phyloP scores from a whole-genome alignment of 2,113 vertebrate species.

The Telmatochromis brachygnathus region DNA sequence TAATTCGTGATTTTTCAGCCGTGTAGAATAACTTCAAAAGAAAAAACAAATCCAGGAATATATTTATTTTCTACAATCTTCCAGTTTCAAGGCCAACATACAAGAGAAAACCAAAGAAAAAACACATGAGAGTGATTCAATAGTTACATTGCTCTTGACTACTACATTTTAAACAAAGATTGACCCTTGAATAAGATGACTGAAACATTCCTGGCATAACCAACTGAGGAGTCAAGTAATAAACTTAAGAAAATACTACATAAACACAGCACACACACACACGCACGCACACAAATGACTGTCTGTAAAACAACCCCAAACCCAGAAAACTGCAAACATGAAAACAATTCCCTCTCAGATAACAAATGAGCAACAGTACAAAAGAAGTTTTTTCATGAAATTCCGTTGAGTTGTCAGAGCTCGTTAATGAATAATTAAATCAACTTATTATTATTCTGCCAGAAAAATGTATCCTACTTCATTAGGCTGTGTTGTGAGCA shows the following conservation, averaged over 20 bases:
- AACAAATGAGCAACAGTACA: slow-evolving; percentile 28
- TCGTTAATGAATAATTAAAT: not conserved
- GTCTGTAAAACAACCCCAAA: slow-evolving; percentile 25
- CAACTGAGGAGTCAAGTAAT: not conserved
- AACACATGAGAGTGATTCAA: not conserved
- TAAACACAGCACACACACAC: not conserved
- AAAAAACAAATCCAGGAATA: not conserved
- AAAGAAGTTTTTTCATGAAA: not conserved
- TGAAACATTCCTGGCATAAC: not conserved
- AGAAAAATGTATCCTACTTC: not conserved
- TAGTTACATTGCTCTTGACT: not conserved
- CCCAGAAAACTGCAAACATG: slow-evolving; percentile 39
- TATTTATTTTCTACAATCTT: slow-evolving; percentile 50
- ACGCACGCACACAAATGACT: not conserved
- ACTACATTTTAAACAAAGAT: not conserved
- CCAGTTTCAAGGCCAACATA: slow-evolving; percentile 11
- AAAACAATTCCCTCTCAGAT: slow-evolving; percentile 10
- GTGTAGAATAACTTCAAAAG: not conserved
- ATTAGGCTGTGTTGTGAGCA: not conserved
- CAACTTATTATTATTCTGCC: not conserved
- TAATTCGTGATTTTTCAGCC: not conserved
- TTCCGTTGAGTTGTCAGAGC: not conserved
- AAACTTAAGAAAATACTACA: not conserved
- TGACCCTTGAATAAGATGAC: not conserved
- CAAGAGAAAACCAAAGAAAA: not conserved